Percentiles rank a stretch among this genome's conserved stretches.
Conservation (phyloP, 2,888 invertebrate species). For the Trissolcus brochymenae region DNA sequence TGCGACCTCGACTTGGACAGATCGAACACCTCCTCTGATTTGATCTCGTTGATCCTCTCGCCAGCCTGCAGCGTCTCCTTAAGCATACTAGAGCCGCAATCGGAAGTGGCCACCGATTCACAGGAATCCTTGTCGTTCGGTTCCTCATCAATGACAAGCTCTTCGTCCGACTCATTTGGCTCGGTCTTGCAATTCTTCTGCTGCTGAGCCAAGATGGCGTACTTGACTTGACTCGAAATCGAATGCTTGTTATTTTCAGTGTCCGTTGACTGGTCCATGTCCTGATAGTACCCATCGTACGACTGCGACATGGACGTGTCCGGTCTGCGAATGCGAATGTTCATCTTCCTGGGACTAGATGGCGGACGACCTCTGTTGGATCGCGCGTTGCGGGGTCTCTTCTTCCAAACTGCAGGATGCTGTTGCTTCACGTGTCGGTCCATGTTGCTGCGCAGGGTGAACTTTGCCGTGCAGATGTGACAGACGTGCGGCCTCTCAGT, state of each 20-base stretch:
- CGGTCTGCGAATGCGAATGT: conserved; percentile 39
- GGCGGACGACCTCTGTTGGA: conserved; percentile 78
- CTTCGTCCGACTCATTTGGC: conserved; percentile 83
- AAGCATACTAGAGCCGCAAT: conserved; percentile 66
- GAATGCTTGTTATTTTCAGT: conserved; percentile 67
- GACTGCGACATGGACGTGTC: conserved; percentile 53
- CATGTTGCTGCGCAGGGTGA: conserved; percentile 95
- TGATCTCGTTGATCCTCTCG: conserved; percentile 52
- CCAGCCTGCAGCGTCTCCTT: conserved; percentile 69
- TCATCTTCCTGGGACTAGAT: conserved; percentile 61
- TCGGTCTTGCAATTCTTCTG: conserved; percentile 79
- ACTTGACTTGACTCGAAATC: conserved; percentile 84
- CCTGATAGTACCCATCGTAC: conserved; percentile 64
- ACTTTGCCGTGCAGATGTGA: conserved; percentile 92
- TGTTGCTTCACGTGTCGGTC: conserved; percentile 96
- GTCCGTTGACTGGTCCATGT: conserved; percentile 72
- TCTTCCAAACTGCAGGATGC: conserved; percentile 93
- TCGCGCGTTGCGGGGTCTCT: conserved; percentile 82
- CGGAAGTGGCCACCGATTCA: conserved; percentile 59
- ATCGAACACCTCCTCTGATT: conserved; percentile 31
- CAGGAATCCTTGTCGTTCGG: conserved; percentile 63
- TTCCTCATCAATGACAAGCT: conserved; percentile 83
- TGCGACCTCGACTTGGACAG: conserved; percentile 18
- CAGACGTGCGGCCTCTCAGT: conserved; percentile 94
- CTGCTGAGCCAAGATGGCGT: conserved; percentile 87